A percentile compares a stretch with the other conserved stretches of the same genome.
phyloP scores from a whole-genome alignment of 2,797 vertebrate species.

The Momotus momota region DNA sequence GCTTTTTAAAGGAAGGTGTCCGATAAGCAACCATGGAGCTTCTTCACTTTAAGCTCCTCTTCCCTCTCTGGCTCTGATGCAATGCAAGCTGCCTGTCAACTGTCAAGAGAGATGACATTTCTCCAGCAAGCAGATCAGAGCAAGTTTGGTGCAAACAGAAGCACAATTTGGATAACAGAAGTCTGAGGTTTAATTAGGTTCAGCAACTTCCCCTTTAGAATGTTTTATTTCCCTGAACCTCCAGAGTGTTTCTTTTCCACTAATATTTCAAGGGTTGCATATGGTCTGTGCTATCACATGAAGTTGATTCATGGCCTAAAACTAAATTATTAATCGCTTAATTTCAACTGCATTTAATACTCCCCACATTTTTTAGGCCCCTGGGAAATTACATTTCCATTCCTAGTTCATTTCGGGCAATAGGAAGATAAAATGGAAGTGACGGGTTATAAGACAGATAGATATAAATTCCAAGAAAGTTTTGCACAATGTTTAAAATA shows the following conservation, averaged over 20 bases:
- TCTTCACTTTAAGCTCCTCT: constrained; percentile 54
- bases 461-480: constrained; percentile 79
- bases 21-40: constrained; percentile 24
- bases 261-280: constrained; percentile 68
- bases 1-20: neutral
- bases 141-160: constrained; percentile 72
- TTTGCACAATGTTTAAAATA: constrained; percentile 74
- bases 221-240: constrained; percentile 50
- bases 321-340: constrained; percentile 97
- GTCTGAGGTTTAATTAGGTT: constrained; percentile 79
- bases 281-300: constrained; percentile 70
- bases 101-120: constrained; percentile 66
- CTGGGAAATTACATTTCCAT: constrained; percentile 87
- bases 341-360: constrained; percentile 88
- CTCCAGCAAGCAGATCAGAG: constrained; percentile 61
- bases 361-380: constrained; percentile 85
- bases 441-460: constrained; percentile 78
- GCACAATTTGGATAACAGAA: constrained; percentile 60
- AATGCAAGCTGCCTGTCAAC: constrained; percentile 68
- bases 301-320: constrained; percentile 88
- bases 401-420: constrained; percentile 78
- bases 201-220: constrained; percentile 66
- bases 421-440: constrained; percentile 81
- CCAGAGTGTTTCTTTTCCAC: constrained; percentile 69
- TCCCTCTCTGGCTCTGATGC: constrained; percentile 57